Conservation (phyloP, 2,797 vertebrate genomes). For the Triplophysa bombifrons region DNA sequence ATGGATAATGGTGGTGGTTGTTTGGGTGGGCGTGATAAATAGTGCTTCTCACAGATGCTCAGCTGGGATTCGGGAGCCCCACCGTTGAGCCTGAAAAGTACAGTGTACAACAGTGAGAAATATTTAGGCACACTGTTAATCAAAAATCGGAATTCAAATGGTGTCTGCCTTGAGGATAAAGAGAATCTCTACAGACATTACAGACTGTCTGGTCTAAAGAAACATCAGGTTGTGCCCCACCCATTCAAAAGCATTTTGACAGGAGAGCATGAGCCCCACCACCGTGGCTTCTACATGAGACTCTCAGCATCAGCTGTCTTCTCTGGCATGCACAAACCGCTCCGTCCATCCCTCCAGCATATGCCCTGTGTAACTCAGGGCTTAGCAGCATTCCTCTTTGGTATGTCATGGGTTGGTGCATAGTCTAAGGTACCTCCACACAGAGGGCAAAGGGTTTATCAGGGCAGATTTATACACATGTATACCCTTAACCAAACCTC, state of each 20-base stretch:
- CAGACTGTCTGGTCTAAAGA: background rate
- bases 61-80: too few species aligned
- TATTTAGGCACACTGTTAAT: too few species aligned
- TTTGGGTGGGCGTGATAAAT: conserved; percentile 37
- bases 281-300: background rate
- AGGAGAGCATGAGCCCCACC: conserved; percentile 14
- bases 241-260: conserved; percentile 18
- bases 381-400: conserved; percentile 40
- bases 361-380: conserved; percentile 1
- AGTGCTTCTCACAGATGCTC: conserved; percentile 12
- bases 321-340: conserved; percentile 26
- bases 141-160: too few species aligned
- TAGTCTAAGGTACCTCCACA: background rate
- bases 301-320: conserved; percentile 39
- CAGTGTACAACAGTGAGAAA: too few species aligned
- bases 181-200: background rate
- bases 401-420: background rate
- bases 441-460: conserved; percentile 25
- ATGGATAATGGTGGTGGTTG: conserved; percentile 16
- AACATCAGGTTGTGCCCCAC: conserved; percentile 19
- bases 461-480: background rate
- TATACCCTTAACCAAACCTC: background rate
- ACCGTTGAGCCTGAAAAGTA: too few species aligned
- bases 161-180: background rate
- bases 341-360: conserved; percentile 21